A percentile compares a stretch with the other conserved stretches of the same genome.
Conservation (phyloP, 2,797 vertebrate genomes). For the Heteromormyrus szaboi region DNA sequence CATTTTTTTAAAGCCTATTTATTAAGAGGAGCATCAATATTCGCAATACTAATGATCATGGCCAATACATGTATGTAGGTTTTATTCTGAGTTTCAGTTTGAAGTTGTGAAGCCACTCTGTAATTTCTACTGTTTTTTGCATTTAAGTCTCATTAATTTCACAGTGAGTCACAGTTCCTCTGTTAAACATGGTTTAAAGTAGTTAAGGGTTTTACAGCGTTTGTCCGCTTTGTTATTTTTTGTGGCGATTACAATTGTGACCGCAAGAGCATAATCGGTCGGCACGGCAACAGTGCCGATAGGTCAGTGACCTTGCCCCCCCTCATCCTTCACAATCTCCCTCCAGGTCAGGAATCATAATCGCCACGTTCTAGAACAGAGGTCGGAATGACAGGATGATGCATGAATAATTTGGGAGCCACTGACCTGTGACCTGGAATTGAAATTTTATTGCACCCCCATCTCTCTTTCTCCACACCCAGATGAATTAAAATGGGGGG, state of each 20-base stretch:
- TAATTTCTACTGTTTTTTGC: background rate
- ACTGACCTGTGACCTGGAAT: conserved; percentile 23
- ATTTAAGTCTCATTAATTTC: background rate
- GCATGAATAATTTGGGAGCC: conserved; percentile 29
- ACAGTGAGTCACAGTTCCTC: background rate
- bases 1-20: background rate
- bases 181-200: background rate
- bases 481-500: background rate
- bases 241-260: background rate
- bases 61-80: background rate
- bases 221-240: background rate
- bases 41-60: background rate
- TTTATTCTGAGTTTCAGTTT: background rate
- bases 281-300: background rate
- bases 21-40: background rate
- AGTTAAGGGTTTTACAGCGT: background rate
- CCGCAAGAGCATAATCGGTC: background rate
- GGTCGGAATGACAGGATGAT: conserved; percentile 3
- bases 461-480: conserved; percentile 12
- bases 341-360: background rate
- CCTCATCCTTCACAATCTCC: background rate
- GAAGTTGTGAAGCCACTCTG: background rate
- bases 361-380: background rate
- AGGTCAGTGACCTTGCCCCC: background rate
- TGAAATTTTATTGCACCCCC: conserved; percentile 31